These are phyloP conservation scores for Motacilla alba DNA, from an alignment of 2,113 vertebrate species.

Conservation along the genomic window DNA sequence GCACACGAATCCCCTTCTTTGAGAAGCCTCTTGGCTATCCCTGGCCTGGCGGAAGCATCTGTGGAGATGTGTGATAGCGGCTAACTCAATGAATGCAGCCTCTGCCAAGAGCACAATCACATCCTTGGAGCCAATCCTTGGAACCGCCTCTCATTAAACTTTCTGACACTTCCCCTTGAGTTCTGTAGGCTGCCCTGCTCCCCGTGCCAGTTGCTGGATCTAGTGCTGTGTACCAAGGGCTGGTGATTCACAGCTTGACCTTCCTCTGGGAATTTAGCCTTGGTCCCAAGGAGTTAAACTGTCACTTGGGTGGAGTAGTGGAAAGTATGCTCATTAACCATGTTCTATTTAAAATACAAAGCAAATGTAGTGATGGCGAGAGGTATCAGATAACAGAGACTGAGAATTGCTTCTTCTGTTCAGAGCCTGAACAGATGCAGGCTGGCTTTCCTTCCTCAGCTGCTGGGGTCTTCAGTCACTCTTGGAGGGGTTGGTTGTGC, in stretches of 20 bases:
- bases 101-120: neutral
- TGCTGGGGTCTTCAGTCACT: neutral
- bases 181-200: neutral
- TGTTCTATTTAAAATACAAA: constrained; percentile 64
- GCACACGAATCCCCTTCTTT: rapidly evolving
- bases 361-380: neutral
- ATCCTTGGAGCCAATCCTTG: neutral
- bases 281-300: neutral
- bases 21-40: neutral
- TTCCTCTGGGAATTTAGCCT: neutral
- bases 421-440: neutral
- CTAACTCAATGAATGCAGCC: neutral
- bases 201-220: rapidly evolving
- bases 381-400: neutral
- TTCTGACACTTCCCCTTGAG: neutral
- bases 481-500: neutral
- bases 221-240: neutral
- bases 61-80: neutral
- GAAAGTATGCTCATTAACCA: constrained; percentile 39
- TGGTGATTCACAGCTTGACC: neutral
- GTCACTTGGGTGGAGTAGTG: neutral
- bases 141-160: neutral
- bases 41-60: neutral
- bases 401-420: neutral
- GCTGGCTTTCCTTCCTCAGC: neutral